A percentile compares a stretch with the other conserved stretches of the same genome.
Conservation (phyloP, 23 tunicate species). For the Diplosoma virens region DNA sequence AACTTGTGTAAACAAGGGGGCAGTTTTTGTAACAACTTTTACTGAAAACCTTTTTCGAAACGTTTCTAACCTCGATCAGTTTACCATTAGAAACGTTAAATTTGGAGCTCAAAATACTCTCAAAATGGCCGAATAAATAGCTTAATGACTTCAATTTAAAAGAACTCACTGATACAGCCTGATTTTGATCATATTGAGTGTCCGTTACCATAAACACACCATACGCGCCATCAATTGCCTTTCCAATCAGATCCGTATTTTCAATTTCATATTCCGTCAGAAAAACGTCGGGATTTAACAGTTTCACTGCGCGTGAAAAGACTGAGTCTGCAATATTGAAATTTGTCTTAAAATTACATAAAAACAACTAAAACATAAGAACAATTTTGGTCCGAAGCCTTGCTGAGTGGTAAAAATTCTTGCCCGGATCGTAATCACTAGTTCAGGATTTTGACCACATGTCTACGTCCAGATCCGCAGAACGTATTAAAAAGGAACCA, state of each 20-base stretch:
- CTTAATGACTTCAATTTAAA: too few relatives aligned
- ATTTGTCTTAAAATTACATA: background rate
- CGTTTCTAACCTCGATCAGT: too few relatives aligned
- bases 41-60: background rate
- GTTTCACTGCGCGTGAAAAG: background rate
- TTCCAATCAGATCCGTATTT: background rate
- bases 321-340: slow-evolving; percentile 7
- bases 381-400: too few relatives aligned
- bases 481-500: too few relatives aligned
- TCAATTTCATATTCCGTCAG: background rate
- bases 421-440: too few relatives aligned
- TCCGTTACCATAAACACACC: slow-evolving; percentile 39
- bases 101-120: too few relatives aligned
- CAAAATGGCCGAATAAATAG: too few relatives aligned
- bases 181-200: slow-evolving; percentile 19
- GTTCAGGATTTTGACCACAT: too few relatives aligned
- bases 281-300: slow-evolving; percentile 8
- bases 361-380: too few relatives aligned
- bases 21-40: background rate
- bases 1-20: background rate
- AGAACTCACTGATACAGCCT: slow-evolving; percentile 37
- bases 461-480: too few relatives aligned
- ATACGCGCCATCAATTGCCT: slow-evolving; percentile 12
- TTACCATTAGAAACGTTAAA: too few relatives aligned
- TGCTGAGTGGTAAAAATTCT: too few relatives aligned